Percentiles rank a stretch among this genome's conserved stretches.
phyloP scores from a whole-genome alignment of 2,888 invertebrate genomes.

The Ennomos erosarius region DNA sequence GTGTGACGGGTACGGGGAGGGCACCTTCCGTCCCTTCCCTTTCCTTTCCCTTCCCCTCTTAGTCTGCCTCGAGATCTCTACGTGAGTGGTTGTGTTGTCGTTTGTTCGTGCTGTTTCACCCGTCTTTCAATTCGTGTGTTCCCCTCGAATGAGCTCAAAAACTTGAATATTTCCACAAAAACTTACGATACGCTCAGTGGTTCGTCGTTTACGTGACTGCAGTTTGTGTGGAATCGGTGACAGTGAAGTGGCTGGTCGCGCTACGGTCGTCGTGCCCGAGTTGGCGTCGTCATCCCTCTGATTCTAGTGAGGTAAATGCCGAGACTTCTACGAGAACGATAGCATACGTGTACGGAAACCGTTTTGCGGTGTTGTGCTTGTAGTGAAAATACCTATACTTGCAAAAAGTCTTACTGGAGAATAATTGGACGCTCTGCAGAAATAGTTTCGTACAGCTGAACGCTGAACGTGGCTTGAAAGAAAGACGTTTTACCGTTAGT shows the following conservation, averaged over 20 bases:
- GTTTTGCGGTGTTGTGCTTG: conserved; percentile 67
- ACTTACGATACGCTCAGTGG: conserved; percentile 51
- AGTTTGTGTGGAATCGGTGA: conserved; percentile 67
- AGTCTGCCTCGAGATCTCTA: conserved; percentile 69
- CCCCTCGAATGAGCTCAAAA: conserved; percentile 55
- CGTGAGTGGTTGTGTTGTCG: conserved; percentile 53
- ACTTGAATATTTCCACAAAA: conserved; percentile 54
- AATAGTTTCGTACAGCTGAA: conserved; percentile 50
- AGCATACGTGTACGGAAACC: conserved; percentile 77
- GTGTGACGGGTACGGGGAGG: conserved; percentile 63
- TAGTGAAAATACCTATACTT: conserved; percentile 59
- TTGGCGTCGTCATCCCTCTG: conserved; percentile 77
- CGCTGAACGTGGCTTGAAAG: conserved; percentile 59
- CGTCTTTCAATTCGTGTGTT: conserved; percentile 77
- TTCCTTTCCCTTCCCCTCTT: conserved; percentile 49
- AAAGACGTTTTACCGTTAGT: conserved; percentile 76
- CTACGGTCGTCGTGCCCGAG: conserved; percentile 73
- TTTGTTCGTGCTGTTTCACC: conserved; percentile 52
- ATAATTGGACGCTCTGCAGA: conserved; percentile 49
- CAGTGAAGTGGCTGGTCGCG: conserved; percentile 73
- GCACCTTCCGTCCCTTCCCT: conserved; percentile 48
- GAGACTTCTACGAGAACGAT: conserved; percentile 70
- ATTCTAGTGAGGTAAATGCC: conserved; percentile 78
- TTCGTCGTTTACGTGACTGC: conserved; percentile 56
- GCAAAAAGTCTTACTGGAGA: conserved; percentile 52